Percentiles rank a stretch among this genome's conserved stretches.
Evolutionary conservation across 2,888 invertebrate genomes (phyloP).

Genomic region (Peribatodes rhomboidaria): DNA sequence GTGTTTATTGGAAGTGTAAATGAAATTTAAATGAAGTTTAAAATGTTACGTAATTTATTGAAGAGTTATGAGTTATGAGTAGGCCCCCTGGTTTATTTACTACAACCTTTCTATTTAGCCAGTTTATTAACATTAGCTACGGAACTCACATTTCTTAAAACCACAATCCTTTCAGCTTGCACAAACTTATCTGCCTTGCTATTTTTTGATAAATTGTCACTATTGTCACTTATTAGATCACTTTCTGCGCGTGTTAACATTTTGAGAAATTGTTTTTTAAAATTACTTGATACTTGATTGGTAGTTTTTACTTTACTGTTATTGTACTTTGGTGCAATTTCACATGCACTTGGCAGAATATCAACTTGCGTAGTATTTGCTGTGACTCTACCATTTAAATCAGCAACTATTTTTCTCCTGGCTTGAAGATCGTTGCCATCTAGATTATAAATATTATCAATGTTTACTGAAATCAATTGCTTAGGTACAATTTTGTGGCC

Average conservation of each 20-base stretch:
- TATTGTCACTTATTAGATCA: constrained; percentile 34
- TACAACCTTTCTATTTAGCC: no score
- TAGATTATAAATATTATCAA: constrained; percentile 66
- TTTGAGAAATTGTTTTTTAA: constrained; percentile 36
- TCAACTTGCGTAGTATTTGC: constrained; percentile 51
- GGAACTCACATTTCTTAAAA: constrained; percentile 56
- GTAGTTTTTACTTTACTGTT: constrained; percentile 31
- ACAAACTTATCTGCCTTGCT: constrained; percentile 50
- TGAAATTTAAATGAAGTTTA: no score
- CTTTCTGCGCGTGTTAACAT: constrained; percentile 42
- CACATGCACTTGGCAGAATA: constrained; percentile 58
- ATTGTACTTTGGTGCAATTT: constrained; percentile 31
- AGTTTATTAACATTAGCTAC: not conserved
- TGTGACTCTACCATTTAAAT: constrained; percentile 44
- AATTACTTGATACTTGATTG: constrained; percentile 14
- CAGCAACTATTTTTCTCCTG: constrained; percentile 56
- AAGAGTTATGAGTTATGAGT: no score
- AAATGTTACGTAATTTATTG: no score
- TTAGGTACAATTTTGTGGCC: constrained; percentile 61
- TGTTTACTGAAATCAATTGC: constrained; percentile 52
- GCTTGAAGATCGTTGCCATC: constrained; percentile 66
- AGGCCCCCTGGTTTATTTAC: no score
- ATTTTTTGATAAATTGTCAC: constrained; percentile 31
- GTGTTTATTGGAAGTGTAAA: no score
- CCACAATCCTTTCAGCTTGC: constrained; percentile 48